Base-by-base conservation (phyloP, 2,797 vertebrate species). In the Esox masquinongy region DNA sequence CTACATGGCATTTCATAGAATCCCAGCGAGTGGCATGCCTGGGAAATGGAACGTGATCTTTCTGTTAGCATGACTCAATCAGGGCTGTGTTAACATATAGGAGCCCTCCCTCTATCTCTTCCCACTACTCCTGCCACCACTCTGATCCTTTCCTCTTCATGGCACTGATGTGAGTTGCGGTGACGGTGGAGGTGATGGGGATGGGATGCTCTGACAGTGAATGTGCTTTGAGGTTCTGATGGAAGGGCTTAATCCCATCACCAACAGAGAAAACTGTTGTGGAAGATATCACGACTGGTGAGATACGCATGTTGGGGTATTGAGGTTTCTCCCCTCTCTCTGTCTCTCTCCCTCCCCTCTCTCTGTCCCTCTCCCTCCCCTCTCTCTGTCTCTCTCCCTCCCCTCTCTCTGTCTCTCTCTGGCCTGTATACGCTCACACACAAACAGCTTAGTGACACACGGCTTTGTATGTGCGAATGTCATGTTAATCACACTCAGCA, bases 1-100 rank as follows among this genome's bases (percentile, higher is more conserved):
- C 83, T 86, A 87, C 88, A 63, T 70, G 34, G 31, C 36, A 86
- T 90, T 90, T 91, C 86, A 83, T 85, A 86, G 80, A 86, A 90
- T 87, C 85, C 84, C 84, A 72, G 77, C 86, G 59, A 51, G 50
- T 1, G 50, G 50, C 50, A 15, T 51, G 81, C 78, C 79, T 80
- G 85, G 82, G 86, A 73, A 76, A 82, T 81, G 75, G 47, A 85
- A 80, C 75, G 84, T 84, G 83, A 83, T 77, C 87, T 82, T 81
- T 87, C 84, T 12, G 68, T 24, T 22, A 59, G 5, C 76, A 43
- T 61, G 49, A 84, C 87, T 88, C 88, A 87, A 92, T 90, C 86
- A 82, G 72, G 79, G 80, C 70, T 72, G 51, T 89, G 88, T 88
- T 88, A 88, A 90, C 88, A 89, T 75, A 56, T 68, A 74, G 81